Evolutionary conservation across 2,888 invertebrate genomes (phyloP).

Genomic region (Malthinus flaveolus): DNA sequence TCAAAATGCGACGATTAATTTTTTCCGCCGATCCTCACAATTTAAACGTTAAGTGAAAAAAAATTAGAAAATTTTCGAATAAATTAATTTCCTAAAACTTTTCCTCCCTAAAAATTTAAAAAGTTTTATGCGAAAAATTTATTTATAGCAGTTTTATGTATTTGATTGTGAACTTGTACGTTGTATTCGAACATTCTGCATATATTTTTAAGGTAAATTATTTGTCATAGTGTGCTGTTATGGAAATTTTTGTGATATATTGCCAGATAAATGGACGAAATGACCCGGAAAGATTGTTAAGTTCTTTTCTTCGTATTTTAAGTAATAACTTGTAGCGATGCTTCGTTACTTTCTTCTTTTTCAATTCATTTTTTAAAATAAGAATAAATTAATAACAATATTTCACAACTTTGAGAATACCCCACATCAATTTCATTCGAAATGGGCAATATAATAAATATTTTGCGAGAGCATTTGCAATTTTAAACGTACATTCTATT

Average conservation of each 20-base stretch:
- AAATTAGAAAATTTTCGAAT: too few species aligned
- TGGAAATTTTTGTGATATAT: slow-evolving; percentile 28
- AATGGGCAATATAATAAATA: not conserved
- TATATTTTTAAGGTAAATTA: slow-evolving; percentile 21
- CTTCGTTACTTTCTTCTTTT: slow-evolving; percentile 5
- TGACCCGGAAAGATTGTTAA: slow-evolving; percentile 27
- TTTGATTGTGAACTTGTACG: slow-evolving; percentile 8
- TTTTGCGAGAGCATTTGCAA: not conserved
- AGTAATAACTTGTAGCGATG: slow-evolving; percentile 8
- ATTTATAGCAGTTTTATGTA: slow-evolving; percentile 2
- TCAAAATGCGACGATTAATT: too few species aligned
- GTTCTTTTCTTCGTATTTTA: slow-evolving; percentile 22
- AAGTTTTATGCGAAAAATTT: not conserved
- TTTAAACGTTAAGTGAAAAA: too few species aligned
- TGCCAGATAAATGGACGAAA: slow-evolving; percentile 29
- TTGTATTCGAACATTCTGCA: slow-evolving; percentile 14
- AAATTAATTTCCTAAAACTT: too few species aligned
- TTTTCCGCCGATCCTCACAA: too few species aligned
- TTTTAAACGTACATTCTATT: not conserved
- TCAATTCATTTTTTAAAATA: too few species aligned
- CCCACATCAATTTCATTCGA: too few species aligned
- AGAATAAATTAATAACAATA: too few species aligned
- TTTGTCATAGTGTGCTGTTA: slow-evolving; percentile 26
- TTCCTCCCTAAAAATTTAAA: too few species aligned
- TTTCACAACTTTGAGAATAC: too few species aligned